Percentiles rank a stretch among this genome's conserved stretches.
Evolutionary conservation across 2,113 vertebrate genomes (phyloP).

Genomic region (Lophochroa leadbeateri): DNA sequence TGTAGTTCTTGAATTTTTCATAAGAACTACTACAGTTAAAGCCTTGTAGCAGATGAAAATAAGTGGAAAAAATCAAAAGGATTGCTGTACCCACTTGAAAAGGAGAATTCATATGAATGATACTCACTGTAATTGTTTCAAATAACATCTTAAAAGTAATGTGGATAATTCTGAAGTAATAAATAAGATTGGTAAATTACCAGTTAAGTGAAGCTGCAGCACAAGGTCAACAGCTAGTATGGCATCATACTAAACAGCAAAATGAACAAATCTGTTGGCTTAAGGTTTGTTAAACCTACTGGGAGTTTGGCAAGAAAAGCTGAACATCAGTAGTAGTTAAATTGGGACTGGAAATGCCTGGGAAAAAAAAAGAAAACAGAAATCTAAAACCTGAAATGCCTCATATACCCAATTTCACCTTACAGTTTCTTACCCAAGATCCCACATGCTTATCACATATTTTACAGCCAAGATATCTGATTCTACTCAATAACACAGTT

Average conservation of each 20-base stretch:
- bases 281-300: background rate
- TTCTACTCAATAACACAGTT: background rate
- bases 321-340: background rate
- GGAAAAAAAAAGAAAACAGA: background rate
- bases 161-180: background rate
- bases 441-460: background rate
- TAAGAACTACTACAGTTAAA: constrained; percentile 29
- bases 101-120: background rate
- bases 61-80: constrained; percentile 18
- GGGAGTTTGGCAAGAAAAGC: background rate
- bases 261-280: background rate
- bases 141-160: constrained; percentile 3
- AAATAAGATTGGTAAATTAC: constrained; percentile 1
- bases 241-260: background rate
- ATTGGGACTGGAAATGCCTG: background rate
- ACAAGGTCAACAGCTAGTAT: background rate
- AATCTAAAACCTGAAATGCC: background rate
- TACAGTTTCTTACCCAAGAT: background rate
- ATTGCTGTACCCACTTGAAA: background rate
- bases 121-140: background rate
- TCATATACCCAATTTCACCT: background rate
- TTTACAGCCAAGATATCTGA: background rate
- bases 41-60: background rate
- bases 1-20: constrained; percentile 27
- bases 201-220: background rate